Percentiles rank a stretch among this genome's conserved stretches.
phyloP scores from a whole-genome alignment of 1,140 invertebrate genomes.

The Platyscapa corneri region DNA sequence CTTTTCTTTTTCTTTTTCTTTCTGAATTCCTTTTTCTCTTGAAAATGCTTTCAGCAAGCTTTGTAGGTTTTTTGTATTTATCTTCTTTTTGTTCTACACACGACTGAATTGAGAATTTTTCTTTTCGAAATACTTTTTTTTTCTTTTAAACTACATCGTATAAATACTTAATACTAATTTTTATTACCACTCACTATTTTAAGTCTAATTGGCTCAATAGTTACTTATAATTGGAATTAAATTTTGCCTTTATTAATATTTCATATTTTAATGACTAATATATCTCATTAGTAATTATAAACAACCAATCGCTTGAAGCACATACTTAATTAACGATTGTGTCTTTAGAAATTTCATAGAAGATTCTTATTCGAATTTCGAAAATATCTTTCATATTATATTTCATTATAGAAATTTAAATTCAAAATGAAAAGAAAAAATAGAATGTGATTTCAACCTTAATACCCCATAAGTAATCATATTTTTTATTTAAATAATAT shows the following conservation, averaged over 20 bases:
- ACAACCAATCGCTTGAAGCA: too few species aligned
- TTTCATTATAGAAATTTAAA: too few species aligned
- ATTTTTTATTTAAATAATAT: too few species aligned
- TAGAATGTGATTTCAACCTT: too few species aligned
- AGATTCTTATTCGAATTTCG: too few species aligned
- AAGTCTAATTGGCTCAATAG: background rate
- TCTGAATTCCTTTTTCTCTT: background rate
- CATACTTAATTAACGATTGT: too few species aligned
- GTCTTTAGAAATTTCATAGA: too few species aligned
- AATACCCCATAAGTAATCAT: too few species aligned
- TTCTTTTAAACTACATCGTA: background rate
- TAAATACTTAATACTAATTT: background rate
- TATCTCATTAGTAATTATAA: too few species aligned
- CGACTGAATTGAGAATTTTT: background rate
- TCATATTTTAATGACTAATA: background rate
- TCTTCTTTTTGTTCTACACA: background rate
- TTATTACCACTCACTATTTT: background rate
- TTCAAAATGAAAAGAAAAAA: too few species aligned
- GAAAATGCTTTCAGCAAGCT: background rate
- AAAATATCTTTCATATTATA: too few species aligned
- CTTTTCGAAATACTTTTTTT: background rate
- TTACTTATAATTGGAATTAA: background rate
- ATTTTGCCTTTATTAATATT: too few species aligned
- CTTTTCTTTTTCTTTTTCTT: background rate
- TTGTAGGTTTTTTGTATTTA: background rate